A percentile compares a stretch with the other conserved stretches of the same genome.
phyloP scores from a whole-genome alignment of 2,113 vertebrate genomes.

The Alethe diademata region DNA sequence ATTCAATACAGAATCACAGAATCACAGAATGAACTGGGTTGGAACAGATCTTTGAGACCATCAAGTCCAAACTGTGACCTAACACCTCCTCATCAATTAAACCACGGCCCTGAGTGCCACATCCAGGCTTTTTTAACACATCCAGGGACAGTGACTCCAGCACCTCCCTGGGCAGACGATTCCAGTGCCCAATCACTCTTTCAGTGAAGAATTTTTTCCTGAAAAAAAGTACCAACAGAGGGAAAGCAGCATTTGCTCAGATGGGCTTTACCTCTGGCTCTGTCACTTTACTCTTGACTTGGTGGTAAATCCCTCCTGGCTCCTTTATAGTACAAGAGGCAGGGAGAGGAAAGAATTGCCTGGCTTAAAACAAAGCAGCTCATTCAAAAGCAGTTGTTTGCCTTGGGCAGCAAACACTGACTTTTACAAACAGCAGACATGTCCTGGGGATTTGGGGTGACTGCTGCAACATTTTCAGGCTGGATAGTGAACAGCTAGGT shows the following conservation, averaged over 20 bases:
- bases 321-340: not conserved
- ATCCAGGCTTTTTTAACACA: accelerated
- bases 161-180: accelerated
- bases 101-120: not conserved
- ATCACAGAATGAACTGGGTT: not conserved
- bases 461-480: not conserved
- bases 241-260: not conserved
- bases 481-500: not conserved
- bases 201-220: not conserved
- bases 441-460: not conserved
- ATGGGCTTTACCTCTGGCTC: not conserved
- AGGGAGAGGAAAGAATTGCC: not conserved
- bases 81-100: not conserved
- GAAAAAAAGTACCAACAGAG: not conserved
- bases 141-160: too few species aligned
- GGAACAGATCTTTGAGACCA: too few species aligned
- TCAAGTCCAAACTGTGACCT: too few species aligned
- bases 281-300: not conserved
- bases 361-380: not conserved
- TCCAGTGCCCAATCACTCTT: not conserved
- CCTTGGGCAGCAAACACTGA: not conserved
- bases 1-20: not conserved
- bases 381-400: not conserved
- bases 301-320: not conserved
- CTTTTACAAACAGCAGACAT: slow-evolving; percentile 9